Evolutionary conservation across 2,113 vertebrate species (phyloP).

Genomic region (Petaurus breviceps): DNA sequence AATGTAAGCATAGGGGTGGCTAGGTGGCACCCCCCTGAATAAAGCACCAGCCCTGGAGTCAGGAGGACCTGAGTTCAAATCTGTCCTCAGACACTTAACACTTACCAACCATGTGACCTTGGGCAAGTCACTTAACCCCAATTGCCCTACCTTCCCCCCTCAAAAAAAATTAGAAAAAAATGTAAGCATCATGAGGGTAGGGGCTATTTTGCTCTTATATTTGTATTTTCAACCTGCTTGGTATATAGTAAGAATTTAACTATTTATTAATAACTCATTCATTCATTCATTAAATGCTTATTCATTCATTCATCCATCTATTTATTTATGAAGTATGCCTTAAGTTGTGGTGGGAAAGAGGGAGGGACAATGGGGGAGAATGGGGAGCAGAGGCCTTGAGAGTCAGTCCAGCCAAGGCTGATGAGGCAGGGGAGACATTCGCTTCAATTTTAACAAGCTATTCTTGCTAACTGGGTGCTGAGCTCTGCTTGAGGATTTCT

Average conservation of each 20-base stretch:
- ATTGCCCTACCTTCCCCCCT: no score
- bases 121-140: no score
- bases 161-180: no score
- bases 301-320: not conserved
- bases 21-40: no score
- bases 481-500: not conserved
- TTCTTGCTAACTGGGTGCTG: not conserved
- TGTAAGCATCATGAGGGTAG: not conserved
- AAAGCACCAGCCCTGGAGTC: no score
- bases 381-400: not conserved
- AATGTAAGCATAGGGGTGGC: no score
- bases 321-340: not conserved
- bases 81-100: no score
- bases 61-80: no score
- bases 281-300: not conserved
- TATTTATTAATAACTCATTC: no score
- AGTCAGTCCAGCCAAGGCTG: not conserved
- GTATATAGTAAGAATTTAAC: not conserved
- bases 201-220: not conserved
- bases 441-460: not conserved
- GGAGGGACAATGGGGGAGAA: no score
- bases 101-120: no score
- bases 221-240: not conserved
- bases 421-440: not conserved
- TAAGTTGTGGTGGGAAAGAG: not conserved